These are phyloP conservation scores for Aleiodes sp. DNA, from an alignment of 1,140 invertebrate species.

Conservation along the genomic window DNA sequence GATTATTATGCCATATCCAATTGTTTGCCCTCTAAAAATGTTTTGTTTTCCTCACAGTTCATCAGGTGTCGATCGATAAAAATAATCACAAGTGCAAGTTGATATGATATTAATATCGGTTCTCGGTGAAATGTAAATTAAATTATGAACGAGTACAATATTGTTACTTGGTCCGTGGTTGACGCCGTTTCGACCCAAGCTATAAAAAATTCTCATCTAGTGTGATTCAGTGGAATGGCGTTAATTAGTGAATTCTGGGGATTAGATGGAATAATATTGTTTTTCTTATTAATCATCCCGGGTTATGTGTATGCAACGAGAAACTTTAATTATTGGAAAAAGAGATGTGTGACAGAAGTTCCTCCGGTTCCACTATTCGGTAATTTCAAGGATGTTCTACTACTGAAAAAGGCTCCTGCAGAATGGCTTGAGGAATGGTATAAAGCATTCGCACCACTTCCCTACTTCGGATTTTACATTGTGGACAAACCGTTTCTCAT, in stretches of 20 bases:
- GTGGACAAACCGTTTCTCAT: constrained; percentile 58
- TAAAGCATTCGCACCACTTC: constrained; percentile 20
- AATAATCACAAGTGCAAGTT: no score
- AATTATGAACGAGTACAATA: no score
- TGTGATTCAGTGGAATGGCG: no score
- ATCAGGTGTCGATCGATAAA: no score
- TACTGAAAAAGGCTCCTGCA: constrained; percentile 29
- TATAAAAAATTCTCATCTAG: no score
- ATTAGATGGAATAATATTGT: constrained; percentile 36
- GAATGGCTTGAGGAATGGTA: constrained; percentile 42
- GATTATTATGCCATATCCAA: no score
- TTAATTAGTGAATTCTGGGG: constrained; percentile 36
- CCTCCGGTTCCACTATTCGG: constrained; percentile 51
- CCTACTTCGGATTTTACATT: constrained; percentile 54
- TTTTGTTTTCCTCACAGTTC: no score
- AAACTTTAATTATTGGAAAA: constrained; percentile 60
- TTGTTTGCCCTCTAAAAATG: no score
- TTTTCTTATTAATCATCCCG: constrained; percentile 33
- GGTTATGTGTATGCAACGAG: constrained; percentile 52
- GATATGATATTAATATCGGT: no score
- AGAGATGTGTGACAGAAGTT: constrained; percentile 46
- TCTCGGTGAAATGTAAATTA: no score
- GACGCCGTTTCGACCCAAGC: no score
- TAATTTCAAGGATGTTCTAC: constrained; percentile 43
- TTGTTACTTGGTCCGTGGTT: no score